Conservation (phyloP, 2,113 vertebrate species). For the Thunnus thynnus region DNA sequence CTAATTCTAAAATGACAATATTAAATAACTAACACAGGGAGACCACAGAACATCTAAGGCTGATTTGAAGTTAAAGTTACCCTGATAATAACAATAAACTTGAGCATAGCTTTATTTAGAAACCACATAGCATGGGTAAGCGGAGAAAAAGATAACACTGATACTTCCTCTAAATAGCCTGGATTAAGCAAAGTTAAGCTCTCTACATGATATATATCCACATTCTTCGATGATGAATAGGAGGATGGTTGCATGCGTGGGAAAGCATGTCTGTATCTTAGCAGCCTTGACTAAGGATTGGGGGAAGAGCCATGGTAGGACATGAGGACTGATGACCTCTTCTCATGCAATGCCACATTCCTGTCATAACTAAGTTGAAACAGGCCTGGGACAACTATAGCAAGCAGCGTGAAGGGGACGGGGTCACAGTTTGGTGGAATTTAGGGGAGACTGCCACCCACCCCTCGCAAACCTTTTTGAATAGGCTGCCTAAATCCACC, state of each 20-base stretch:
- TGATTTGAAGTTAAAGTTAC: constrained; percentile 2
- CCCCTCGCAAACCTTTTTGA: constrained; percentile 12
- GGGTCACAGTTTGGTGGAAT: constrained; percentile 46
- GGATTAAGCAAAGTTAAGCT: constrained; percentile 28
- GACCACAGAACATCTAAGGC: background rate
- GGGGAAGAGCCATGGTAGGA: constrained; percentile 33
- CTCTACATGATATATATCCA: constrained; percentile 29
- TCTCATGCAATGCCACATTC: constrained; percentile 79
- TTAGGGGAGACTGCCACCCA: constrained; percentile 47
- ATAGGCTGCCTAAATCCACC: constrained; percentile 4
- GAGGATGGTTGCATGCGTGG: constrained; percentile 28
- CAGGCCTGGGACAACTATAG: constrained; percentile 72
- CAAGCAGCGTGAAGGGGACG: constrained; percentile 35
- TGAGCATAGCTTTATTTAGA: constrained; percentile 23
- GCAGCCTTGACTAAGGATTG: constrained; percentile 56
- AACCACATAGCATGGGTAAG: constrained; percentile 12
- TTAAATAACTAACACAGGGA: background rate
- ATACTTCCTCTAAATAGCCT: constrained; percentile 9
- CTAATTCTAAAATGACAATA: background rate
- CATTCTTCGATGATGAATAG: constrained; percentile 40
- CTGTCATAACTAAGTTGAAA: constrained; percentile 75
- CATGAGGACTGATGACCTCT: constrained; percentile 71
- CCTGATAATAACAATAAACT: constrained; percentile 5
- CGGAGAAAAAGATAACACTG: background rate
- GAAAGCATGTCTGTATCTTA: constrained; percentile 57